Percentiles rank a stretch among this genome's conserved stretches.
phyloP scores from a whole-genome alignment of 2,888 invertebrate species.

The Andrena bucephala region DNA sequence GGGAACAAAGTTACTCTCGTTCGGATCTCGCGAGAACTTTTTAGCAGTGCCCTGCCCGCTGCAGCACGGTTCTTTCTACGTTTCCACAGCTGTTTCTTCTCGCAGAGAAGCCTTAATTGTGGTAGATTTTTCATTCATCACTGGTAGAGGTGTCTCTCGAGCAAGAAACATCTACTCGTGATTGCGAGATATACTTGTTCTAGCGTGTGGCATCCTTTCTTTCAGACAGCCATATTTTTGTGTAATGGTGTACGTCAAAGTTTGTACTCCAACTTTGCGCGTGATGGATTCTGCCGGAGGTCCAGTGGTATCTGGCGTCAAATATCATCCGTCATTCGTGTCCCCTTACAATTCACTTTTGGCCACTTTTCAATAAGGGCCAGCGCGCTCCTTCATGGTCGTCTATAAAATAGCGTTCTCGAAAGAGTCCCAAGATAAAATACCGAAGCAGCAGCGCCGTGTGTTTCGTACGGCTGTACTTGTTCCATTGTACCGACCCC shows the following conservation, averaged over 20 bases:
- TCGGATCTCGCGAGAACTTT: conserved; percentile 30
- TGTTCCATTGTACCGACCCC: conserved; percentile 59
- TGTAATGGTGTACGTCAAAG: neutral
- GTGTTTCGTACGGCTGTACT: conserved; percentile 66
- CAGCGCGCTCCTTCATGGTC: conserved; percentile 10
- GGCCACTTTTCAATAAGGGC: conserved; percentile 46
- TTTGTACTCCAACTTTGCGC: neutral
- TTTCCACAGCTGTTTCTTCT: neutral
- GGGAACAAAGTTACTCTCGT: conserved; percentile 45
- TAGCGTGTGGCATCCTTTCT: neutral
- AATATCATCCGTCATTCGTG: conserved; percentile 20
- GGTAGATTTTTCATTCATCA: neutral
- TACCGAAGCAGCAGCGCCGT: conserved; percentile 51
- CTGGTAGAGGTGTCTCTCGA: neutral
- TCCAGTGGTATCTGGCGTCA: neutral
- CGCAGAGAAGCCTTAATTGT: neutral
- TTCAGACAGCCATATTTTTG: neutral
- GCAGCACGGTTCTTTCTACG: neutral
- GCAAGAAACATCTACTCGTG: neutral
- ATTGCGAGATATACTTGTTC: neutral
- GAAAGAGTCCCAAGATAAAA: conserved; percentile 53
- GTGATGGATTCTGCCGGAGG: conserved; percentile 14
- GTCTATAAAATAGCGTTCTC: conserved; percentile 49
- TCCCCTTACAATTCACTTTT: conserved; percentile 25
- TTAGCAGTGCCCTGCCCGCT: neutral